Conservation (phyloP, 2,113 vertebrate species). For the Urocolius indicus region DNA sequence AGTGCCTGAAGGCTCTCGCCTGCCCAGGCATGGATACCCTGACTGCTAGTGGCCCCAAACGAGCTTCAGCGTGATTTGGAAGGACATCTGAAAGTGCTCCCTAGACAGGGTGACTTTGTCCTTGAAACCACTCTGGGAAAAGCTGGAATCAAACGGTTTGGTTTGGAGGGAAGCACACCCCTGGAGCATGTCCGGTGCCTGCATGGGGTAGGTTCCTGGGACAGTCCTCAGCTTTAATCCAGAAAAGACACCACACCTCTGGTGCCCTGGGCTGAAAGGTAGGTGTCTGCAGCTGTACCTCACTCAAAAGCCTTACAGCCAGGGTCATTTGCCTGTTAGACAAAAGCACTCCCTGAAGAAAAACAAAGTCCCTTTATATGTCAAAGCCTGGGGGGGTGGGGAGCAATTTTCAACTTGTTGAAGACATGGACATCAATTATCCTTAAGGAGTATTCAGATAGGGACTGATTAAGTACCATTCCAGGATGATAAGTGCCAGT, state of each 20-base stretch:
- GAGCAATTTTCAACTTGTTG: constrained; percentile 24
- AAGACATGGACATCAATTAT: background rate
- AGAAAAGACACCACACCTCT: constrained; percentile 20
- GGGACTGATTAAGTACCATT: constrained; percentile 21
- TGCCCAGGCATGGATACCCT: accelerated
- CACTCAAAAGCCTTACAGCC: background rate
- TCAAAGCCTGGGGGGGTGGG: background rate
- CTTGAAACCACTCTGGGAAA: background rate
- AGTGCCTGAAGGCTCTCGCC: background rate
- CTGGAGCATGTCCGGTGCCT: background rate
- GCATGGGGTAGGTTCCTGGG: background rate
- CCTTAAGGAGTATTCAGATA: background rate
- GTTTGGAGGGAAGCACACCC: background rate
- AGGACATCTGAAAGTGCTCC: background rate
- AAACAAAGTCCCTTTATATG: constrained; percentile 44
- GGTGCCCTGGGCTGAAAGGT: background rate
- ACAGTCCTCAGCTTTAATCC: background rate
- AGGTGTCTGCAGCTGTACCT: constrained; percentile 2
- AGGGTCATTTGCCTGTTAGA: background rate
- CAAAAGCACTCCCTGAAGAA: background rate
- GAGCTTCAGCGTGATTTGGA: background rate
- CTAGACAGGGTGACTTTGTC: background rate
- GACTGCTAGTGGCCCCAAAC: background rate
- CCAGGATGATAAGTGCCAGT: background rate
- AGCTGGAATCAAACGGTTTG: background rate